A percentile compares a stretch with the other conserved stretches of the same genome.
Evolutionary conservation across 2,113 vertebrate species (phyloP).

Genomic region (Arothron firmamentum): DNA sequence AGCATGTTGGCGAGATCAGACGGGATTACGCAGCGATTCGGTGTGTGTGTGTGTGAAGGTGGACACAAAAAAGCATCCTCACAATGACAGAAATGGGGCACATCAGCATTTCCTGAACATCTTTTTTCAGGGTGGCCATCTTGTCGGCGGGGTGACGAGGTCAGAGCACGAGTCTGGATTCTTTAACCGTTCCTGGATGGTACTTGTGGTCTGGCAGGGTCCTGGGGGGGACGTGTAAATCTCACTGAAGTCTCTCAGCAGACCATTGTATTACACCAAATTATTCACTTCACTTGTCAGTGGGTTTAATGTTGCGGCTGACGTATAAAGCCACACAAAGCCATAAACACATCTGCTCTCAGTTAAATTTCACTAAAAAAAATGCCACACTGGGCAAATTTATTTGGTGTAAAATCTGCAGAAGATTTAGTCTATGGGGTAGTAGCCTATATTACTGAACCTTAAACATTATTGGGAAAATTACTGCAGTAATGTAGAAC

Average conservation of each 20-base stretch:
- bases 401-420: background rate
- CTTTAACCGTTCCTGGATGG: background rate
- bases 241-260: background rate
- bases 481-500: background rate
- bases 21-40: constrained; percentile 52
- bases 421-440: background rate
- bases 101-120: background rate
- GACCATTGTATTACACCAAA: background rate
- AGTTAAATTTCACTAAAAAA: background rate
- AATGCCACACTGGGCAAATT: background rate
- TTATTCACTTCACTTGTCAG: background rate
- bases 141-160: background rate
- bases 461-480: background rate
- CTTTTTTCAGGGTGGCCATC: background rate
- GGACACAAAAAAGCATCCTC: background rate
- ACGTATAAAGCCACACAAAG: background rate
- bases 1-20: constrained; percentile 53
- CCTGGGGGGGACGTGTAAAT: background rate
- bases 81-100: constrained; percentile 1
- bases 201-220: background rate
- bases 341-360: background rate
- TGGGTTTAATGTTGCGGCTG: background rate
- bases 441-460: background rate
- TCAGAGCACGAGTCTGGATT: background rate
- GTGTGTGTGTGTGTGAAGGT: constrained; percentile 17